Conservation (phyloP, 1,140 invertebrate genomes). For the Colletes latitarsis region DNA sequence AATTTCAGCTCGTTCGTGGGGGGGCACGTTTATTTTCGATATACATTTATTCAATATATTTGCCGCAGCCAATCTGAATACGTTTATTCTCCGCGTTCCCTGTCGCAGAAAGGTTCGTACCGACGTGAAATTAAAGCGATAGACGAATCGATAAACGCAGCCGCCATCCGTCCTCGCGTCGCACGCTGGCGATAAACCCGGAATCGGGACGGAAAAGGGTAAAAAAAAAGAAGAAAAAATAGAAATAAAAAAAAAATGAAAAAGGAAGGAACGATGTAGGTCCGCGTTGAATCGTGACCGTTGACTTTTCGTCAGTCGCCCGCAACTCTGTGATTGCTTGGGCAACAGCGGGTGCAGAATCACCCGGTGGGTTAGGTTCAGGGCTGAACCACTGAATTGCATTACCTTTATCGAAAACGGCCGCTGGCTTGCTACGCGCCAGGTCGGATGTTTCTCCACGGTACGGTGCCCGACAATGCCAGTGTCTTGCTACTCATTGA, state of each 20-base stretch:
- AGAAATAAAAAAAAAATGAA: neutral
- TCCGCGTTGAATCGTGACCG: slow-evolving; percentile 42
- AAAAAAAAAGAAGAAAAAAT: neutral
- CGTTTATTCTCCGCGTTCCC: neutral
- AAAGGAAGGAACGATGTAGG: slow-evolving; percentile 6
- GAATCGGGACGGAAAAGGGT: neutral
- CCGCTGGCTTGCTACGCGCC: slow-evolving; percentile 12
- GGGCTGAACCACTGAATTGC: slow-evolving; percentile 49
- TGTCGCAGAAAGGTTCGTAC: slow-evolving; percentile 12
- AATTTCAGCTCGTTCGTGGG: neutral
- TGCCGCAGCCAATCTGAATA: neutral
- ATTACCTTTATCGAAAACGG: slow-evolving; percentile 53
- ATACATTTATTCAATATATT: neutral
- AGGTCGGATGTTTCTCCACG: slow-evolving; percentile 39
- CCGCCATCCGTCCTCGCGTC: slow-evolving; percentile 5
- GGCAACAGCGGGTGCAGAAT: slow-evolving; percentile 31
- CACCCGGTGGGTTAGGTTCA: slow-evolving; percentile 39
- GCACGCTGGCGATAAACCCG: slow-evolving; percentile 36
- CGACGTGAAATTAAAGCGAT: slow-evolving; percentile 52
- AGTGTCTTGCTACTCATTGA: slow-evolving; percentile 23
- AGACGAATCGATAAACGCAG: slow-evolving; percentile 50
- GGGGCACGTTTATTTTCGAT: neutral
- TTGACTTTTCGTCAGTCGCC: slow-evolving; percentile 47
- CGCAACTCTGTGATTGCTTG: slow-evolving; percentile 52
- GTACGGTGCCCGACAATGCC: slow-evolving; percentile 20